A percentile compares a stretch with the other conserved stretches of the same genome.
Evolutionary conservation across 2,888 invertebrate species (phyloP).

Genomic region (Embidobia sp.): DNA sequence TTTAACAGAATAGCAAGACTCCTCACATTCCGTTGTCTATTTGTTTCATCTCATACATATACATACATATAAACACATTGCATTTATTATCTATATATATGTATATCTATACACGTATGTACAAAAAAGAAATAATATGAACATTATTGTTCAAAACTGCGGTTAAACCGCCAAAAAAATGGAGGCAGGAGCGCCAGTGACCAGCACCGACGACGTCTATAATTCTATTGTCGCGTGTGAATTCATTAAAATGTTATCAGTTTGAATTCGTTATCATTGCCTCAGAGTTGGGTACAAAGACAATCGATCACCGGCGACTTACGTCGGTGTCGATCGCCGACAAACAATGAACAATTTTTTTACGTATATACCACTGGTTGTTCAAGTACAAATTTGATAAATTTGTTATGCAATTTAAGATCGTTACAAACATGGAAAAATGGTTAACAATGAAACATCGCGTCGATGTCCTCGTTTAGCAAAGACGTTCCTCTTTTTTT

Average conservation of each 20-base stretch:
- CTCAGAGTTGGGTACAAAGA: constrained; percentile 41
- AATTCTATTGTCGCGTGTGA: constrained; percentile 67
- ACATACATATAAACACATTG: not conserved
- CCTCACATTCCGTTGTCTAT: constrained; percentile 17
- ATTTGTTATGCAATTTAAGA: not conserved
- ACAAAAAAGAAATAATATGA: constrained; percentile 37
- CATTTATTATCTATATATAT: constrained; percentile 19
- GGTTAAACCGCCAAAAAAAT: constrained; percentile 35
- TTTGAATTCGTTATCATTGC: constrained; percentile 40
- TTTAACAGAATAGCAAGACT: constrained; percentile 16
- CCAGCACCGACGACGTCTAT: constrained; percentile 66
- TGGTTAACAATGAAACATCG: constrained; percentile 12
- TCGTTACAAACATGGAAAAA: constrained; percentile 30
- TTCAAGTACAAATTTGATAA: constrained; percentile 16
- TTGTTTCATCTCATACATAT: constrained; percentile 21
- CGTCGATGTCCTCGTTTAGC: constrained; percentile 2
- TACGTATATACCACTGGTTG: constrained; percentile 11
- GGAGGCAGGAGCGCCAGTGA: constrained; percentile 62
- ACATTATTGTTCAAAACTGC: constrained; percentile 29
- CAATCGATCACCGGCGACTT: constrained; percentile 14
- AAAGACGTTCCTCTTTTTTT: constrained; percentile 3
- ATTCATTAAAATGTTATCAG: constrained; percentile 35
- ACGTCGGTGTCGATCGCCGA: not conserved
- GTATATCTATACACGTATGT: constrained; percentile 34
- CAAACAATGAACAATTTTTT: constrained; percentile 1